Evolutionary conservation across 2,888 invertebrate species (phyloP), one percentile per base, ranked within the genome.

Genomic region (Spialia ferax): DNA sequence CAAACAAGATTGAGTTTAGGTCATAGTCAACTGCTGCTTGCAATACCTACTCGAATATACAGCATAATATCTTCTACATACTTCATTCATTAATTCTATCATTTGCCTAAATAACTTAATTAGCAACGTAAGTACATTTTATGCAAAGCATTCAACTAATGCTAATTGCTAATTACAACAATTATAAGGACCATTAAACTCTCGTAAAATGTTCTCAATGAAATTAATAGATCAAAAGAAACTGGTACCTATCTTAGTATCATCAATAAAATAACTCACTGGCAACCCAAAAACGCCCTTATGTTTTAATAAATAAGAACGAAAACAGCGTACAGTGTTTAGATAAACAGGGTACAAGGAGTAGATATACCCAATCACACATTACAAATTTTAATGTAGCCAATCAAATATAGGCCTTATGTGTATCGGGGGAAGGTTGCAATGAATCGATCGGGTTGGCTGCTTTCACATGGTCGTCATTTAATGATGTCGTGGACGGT

Each of bases 401-500:
- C 54, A 55, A 60, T 60, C 54, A 29, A 67, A 55, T 61, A 18
- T 67, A 18, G 15, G 26, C 55, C 66, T 61, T 67, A 67, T 67
- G 15, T 61, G 66, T 5, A 32, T 38, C 10, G 23, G 2, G 20
- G 68, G 76, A 76, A 71, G 68, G 75, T 60, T 67, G 54, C 15
- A 11, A 22, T 48, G 38, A 52, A 57, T 38, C 48, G 79, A 50
- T 74, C 66, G 29, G 11, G 60, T 69, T 77, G 77, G 74, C 72
- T 75, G 80, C 81, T 77, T 76, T 80, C 76, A 78, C 73, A 77
- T 80, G 79, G 83, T 77, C 84, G 82, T 86, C 85, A 84, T 87
- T 86, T 88, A 88, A 88, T 87, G 87, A 88, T 85, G 87, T 86
- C 88, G 84, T 82, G 80, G 82, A 85, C 81, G 80, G 84, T 78